Percentiles rank a stretch among this genome's conserved stretches.
phyloP scores from a whole-genome alignment of 2,888 invertebrate species.

The Clepsis dumicolana region DNA sequence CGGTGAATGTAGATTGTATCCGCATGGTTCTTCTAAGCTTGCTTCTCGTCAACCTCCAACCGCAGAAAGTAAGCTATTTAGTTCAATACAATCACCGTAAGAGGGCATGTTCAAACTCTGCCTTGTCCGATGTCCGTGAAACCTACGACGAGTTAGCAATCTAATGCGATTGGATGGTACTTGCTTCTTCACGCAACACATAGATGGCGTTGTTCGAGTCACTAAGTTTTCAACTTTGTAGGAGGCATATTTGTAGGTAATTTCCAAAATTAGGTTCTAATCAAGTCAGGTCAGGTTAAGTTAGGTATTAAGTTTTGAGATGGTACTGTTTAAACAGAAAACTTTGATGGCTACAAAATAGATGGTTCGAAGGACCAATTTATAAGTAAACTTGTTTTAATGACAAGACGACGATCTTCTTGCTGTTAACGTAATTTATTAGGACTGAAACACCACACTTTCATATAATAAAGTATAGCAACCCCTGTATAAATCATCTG shows the following conservation, averaged over 20 bases:
- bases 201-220: constrained; percentile 31
- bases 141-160: neutral
- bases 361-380: too few species aligned
- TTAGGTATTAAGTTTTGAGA: too few species aligned
- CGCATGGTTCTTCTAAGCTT: neutral
- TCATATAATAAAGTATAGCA: neutral
- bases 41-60: constrained; percentile 5
- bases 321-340: too few species aligned
- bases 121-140: neutral
- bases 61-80: constrained; percentile 13
- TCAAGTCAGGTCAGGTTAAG: too few species aligned
- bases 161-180: neutral
- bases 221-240: neutral
- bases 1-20: neutral
- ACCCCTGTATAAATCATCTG: constrained; percentile 39
- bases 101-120: constrained; percentile 23
- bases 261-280: too few species aligned
- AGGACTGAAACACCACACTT: neutral
- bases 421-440: too few species aligned
- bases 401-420: too few species aligned
- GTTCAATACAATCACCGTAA: constrained; percentile 25
- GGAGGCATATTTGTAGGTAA: too few species aligned
- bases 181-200: neutral
- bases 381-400: too few species aligned
- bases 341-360: too few species aligned